phyloP scores from a whole-genome alignment of 2,797 vertebrate species.

The Cyprinodon diabolis region DNA sequence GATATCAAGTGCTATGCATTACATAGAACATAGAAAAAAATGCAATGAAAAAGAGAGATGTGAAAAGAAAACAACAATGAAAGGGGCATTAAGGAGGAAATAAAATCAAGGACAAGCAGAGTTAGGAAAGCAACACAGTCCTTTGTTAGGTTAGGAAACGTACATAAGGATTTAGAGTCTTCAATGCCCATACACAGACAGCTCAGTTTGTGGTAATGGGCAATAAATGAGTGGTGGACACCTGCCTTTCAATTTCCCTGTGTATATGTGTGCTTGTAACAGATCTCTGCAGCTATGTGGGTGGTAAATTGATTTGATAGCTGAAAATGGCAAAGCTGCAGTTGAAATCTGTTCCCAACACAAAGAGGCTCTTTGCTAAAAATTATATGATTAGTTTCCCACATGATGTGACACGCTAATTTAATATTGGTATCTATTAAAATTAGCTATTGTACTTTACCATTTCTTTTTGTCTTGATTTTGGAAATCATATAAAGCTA shows the following conservation, averaged over 20 bases:
- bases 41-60: conserved; percentile 6
- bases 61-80: conserved; percentile 38
- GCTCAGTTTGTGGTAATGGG: conserved; percentile 36
- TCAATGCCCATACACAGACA: conserved; percentile 4
- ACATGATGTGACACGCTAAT: neutral
- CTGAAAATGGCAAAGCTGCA: conserved; percentile 27
- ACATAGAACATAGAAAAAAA: conserved; percentile 26
- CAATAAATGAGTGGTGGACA: conserved; percentile 22
- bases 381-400: neutral
- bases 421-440: neutral
- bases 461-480: neutral
- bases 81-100: conserved; percentile 29
- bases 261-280: neutral
- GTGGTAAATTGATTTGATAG: conserved; percentile 47
- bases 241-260: conserved; percentile 24
- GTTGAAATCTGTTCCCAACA: conserved; percentile 18
- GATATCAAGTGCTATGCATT: conserved; percentile 49
- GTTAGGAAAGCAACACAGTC: conserved; percentile 10
- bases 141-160: conserved; percentile 40
- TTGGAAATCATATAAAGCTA: neutral
- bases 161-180: conserved; percentile 2
- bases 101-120: conserved; percentile 21
- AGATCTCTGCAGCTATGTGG: conserved; percentile 13
- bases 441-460: neutral
- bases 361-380: conserved; percentile 40